Conservation (phyloP, 2,797 vertebrate species). For the Danio choprae region DNA sequence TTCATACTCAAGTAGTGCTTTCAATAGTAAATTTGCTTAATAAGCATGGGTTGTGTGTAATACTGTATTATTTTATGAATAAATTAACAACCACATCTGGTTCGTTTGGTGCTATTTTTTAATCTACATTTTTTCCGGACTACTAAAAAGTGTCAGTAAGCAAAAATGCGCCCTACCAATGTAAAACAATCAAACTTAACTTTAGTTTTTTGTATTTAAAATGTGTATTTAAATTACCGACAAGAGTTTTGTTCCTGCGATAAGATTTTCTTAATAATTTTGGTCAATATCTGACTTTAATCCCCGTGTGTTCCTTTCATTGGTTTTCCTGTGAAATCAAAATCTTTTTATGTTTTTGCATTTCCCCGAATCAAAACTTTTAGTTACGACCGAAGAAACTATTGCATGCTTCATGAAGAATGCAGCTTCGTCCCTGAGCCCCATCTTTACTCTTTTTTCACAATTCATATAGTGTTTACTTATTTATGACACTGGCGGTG, state of each 20-base stretch:
- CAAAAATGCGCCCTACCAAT: not conserved
- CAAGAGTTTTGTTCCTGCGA: not conserved
- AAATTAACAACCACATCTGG: not conserved
- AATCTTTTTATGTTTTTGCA: not conserved
- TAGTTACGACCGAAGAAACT: conserved; percentile 60
- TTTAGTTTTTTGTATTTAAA: not conserved
- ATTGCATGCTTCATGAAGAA: conserved; percentile 58
- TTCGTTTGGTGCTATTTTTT: not conserved
- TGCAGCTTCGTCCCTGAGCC: conserved; percentile 68
- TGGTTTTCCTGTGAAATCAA: not conserved
- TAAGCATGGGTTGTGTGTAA: not conserved
- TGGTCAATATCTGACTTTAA: not conserved
- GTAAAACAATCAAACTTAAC: not conserved
- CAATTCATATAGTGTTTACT: conserved; percentile 73
- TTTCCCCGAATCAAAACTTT: conserved; percentile 63
- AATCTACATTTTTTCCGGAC: not conserved
- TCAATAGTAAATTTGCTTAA: not conserved
- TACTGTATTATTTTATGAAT: not conserved
- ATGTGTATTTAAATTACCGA: not conserved
- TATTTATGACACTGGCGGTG: conserved; percentile 68
- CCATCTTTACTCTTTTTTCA: conserved; percentile 69
- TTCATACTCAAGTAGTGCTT: not conserved
- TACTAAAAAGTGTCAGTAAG: not conserved
- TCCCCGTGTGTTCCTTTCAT: not conserved
- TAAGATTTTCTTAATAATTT: not conserved